These are phyloP conservation scores for Rhorus exstirpatorius DNA, from an alignment of 2,888 invertebrate genomes.

Conservation along the genomic window DNA sequence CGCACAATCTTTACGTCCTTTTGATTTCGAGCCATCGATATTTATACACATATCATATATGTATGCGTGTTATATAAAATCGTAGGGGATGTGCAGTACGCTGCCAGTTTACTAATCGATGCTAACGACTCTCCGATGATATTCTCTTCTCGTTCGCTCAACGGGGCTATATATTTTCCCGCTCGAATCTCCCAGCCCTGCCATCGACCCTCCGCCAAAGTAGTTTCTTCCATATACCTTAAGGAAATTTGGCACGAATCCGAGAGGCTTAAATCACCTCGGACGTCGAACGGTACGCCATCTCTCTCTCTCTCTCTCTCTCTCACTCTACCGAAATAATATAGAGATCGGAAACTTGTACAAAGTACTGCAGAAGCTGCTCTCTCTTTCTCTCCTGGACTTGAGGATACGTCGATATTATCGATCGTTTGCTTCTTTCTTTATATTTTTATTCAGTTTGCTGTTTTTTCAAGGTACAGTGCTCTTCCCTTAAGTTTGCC, in stretches of 20 bases:
- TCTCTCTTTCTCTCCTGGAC: not conserved
- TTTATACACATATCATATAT: not conserved
- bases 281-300: slow-evolving; percentile 46
- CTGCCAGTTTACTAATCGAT: slow-evolving; percentile 75
- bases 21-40: not conserved
- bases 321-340: slow-evolving; percentile 16
- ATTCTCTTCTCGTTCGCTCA: slow-evolving; percentile 64
- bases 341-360: slow-evolving; percentile 40
- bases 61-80: not conserved
- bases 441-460: not conserved
- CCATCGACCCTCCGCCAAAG: slow-evolving; percentile 38
- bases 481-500: too few relatives aligned
- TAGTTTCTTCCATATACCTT: slow-evolving; percentile 50
- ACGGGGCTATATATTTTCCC: not conserved
- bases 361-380: slow-evolving; percentile 20
- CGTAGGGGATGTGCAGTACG: slow-evolving; percentile 41
- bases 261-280: slow-evolving; percentile 61
- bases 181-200: slow-evolving; percentile 10
- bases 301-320: too few relatives aligned
- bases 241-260: slow-evolving; percentile 66
- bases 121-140: slow-evolving; percentile 79
- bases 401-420: slow-evolving; percentile 26
- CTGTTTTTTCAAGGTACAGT: not conserved
- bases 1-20: not conserved
- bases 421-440: slow-evolving; percentile 4